A percentile compares a stretch with the other conserved stretches of the same genome.
These are phyloP conservation scores for Diadema setosum DNA, from an alignment of 35 echinoderm and acorn worm genomes.

Conservation along the genomic window DNA sequence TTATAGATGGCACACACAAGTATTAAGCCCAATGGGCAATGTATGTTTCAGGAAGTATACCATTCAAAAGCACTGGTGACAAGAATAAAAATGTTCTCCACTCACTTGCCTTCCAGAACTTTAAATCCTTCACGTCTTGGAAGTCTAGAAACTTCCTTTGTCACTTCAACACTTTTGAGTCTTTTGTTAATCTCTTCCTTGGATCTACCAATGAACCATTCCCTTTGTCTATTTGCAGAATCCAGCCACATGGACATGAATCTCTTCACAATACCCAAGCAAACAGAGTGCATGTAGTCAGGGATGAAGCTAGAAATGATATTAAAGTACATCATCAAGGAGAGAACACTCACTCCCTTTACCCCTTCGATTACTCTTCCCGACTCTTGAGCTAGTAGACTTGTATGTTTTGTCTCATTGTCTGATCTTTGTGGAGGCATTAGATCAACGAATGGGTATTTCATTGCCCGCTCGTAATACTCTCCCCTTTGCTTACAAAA, in stretches of 20 bases:
- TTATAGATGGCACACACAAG: background rate
- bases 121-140: constrained; percentile 18
- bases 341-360: constrained; percentile 22
- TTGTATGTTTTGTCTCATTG: background rate
- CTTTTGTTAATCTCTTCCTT: background rate
- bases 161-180: background rate
- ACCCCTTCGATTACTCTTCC: background rate
- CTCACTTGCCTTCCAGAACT: constrained; percentile 49
- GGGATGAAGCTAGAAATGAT: background rate
- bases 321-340: background rate
- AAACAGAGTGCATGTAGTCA: constrained; percentile 41
- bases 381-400: background rate
- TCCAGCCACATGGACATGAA: constrained; percentile 12
- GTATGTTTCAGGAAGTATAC: constrained; percentile 6
- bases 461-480: background rate
- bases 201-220: constrained; percentile 26
- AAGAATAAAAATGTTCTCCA: constrained; percentile 35
- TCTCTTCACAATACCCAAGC: constrained; percentile 22
- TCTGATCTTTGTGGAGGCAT: background rate
- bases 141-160: background rate
- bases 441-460: background rate
- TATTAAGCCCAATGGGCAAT: constrained; percentile 22
- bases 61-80: background rate
- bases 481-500: constrained; percentile 14
- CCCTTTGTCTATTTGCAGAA: background rate